Base-by-base conservation (phyloP, 1,140 invertebrate genomes). In the Cydia pomonella region DNA sequence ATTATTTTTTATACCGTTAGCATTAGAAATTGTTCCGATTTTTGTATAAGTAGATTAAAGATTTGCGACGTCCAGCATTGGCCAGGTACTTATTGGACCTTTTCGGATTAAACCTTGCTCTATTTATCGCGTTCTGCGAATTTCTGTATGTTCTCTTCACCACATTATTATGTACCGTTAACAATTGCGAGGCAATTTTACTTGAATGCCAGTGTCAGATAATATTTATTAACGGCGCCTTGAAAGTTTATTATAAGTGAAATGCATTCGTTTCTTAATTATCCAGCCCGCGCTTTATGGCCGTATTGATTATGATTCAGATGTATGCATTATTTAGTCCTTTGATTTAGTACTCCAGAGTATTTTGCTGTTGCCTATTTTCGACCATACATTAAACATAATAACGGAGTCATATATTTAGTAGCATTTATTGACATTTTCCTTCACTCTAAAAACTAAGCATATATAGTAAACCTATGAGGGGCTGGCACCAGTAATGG, bases 111-210 rank as follows among this genome's bases (percentile, higher is more conserved):
- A 44, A 9, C 4, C 44, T n/a, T 72, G 44, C 77, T 78, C 79
- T 80, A 82, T 85, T 84, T 84, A 69, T 41, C 64, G 79, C 80
- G 81, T 87, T 88, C 87, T 78, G 76, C 75, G 83, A 87, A 88
- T 80, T 79, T 76, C 78, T 50, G 74, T 72, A 50, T 33, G 59
- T 63, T 47, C 74, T 73, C 75, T 74, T 80, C 79, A 75, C 79
- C 77, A 75, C 75, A 82, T 83, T 85, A 80, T 78, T 86, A 80
- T 75, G 72, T 82, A 89, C 86, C 83, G 86, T 90, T 86, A 88
- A 86, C 82, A 86, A 83, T 75, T 79, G 80, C 83, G 78, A 76
- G 80, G 73, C 81, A 82, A 81, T 82, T 79, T 82, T 74, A 75
- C 75, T 77, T 79, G 80, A 76, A 75, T 80, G 79, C 76, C 81